phyloP scores from a whole-genome alignment of 2,113 vertebrate species.

The Nothobranchius furzeri region DNA sequence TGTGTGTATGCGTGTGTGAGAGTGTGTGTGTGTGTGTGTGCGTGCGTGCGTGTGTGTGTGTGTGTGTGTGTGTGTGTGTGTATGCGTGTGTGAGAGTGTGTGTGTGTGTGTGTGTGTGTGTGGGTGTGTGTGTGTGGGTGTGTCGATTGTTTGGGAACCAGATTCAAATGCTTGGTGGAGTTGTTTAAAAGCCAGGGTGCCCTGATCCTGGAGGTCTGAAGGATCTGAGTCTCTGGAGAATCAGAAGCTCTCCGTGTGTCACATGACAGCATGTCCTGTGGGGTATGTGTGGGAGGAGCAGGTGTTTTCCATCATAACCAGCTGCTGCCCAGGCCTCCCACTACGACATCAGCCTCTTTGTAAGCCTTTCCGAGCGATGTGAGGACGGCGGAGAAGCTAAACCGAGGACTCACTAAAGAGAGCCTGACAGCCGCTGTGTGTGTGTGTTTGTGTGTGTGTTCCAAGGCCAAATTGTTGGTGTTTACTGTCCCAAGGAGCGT shows the following conservation, averaged over 20 bases:
- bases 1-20: slow-evolving; percentile 50
- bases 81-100: slow-evolving; percentile 54
- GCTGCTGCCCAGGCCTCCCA: slow-evolving; percentile 69
- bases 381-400: slow-evolving; percentile 7
- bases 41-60: slow-evolving; percentile 32
- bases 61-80: slow-evolving; percentile 59
- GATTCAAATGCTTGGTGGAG: slow-evolving; percentile 49
- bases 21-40: slow-evolving; percentile 49
- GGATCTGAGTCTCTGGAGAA: slow-evolving; percentile 44
- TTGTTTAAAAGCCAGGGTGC: slow-evolving; percentile 67
- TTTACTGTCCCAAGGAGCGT: slow-evolving; percentile 39
- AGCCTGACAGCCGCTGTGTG: slow-evolving; percentile 41
- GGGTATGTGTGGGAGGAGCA: slow-evolving; percentile 52
- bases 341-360: slow-evolving; percentile 30
- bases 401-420: slow-evolving; percentile 29
- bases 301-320: slow-evolving; percentile 76
- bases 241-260: slow-evolving; percentile 42
- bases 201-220: slow-evolving; percentile 43
- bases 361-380: slow-evolving; percentile 7
- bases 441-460: slow-evolving; percentile 10
- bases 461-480: slow-evolving; percentile 28
- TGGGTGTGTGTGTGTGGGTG: slow-evolving; percentile 37
- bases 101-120: slow-evolving; percentile 35
- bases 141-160: slow-evolving; percentile 67
- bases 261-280: slow-evolving; percentile 64